These are phyloP conservation scores for Tuberolachnus salignus DNA, from an alignment of 2,888 invertebrate genomes.

Conservation along the genomic window DNA sequence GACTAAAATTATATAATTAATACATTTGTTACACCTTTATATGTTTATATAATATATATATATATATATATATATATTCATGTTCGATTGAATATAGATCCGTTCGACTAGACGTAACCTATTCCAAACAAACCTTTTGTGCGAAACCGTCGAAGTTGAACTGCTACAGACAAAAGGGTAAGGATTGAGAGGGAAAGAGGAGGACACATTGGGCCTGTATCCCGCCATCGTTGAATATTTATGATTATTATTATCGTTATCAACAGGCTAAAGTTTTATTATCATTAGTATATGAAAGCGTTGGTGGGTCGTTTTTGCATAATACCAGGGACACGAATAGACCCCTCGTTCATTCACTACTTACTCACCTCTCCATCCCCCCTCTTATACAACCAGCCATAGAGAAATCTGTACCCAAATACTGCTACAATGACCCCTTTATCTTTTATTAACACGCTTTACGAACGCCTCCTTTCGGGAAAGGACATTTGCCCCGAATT, in stretches of 20 bases:
- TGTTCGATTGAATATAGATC: too few relatives aligned
- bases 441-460: slow-evolving; percentile 55
- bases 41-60: too few relatives aligned
- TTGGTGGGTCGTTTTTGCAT: slow-evolving; percentile 46
- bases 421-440: slow-evolving; percentile 40
- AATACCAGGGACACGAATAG: slow-evolving; percentile 13
- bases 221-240: slow-evolving; percentile 36
- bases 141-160: background rate
- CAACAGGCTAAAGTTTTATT: slow-evolving; percentile 55
- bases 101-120: background rate
- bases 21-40: too few relatives aligned
- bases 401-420: slow-evolving; percentile 49
- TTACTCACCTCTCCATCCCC: background rate
- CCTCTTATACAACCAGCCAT: background rate
- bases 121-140: background rate
- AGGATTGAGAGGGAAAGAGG: background rate
- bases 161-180: background rate
- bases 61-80: too few relatives aligned
- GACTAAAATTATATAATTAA: too few relatives aligned
- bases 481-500: slow-evolving; percentile 40
- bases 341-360: slow-evolving; percentile 5
- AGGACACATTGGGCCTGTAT: background rate
- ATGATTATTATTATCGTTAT: slow-evolving; percentile 53
- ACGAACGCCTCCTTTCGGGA: background rate
- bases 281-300: slow-evolving; percentile 50